Evolutionary conservation across 2,797 vertebrate genomes (phyloP).

Genomic region (Poecilia gillii): DNA sequence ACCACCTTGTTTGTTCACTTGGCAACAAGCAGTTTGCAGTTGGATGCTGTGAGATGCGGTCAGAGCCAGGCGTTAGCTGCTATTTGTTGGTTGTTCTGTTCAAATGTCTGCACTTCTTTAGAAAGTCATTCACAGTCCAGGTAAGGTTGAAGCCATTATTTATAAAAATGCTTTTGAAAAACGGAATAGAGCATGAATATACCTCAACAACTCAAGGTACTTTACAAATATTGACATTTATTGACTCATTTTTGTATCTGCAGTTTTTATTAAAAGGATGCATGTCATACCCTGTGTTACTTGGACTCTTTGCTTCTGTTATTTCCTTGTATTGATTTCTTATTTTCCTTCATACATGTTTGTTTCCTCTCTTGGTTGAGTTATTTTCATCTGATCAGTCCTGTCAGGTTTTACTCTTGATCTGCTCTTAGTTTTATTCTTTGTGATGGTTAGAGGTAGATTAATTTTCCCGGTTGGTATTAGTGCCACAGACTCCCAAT

Average conservation of each 20-base stretch:
- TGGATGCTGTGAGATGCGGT: slow-evolving; percentile 31
- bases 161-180: neutral
- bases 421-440: too few species aligned
- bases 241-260: slow-evolving; percentile 10
- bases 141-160: neutral
- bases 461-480: too few species aligned
- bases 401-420: too few species aligned
- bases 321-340: too few species aligned
- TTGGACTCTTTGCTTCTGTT: too few species aligned
- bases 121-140: neutral
- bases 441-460: too few species aligned
- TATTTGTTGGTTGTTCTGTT: slow-evolving; percentile 39
- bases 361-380: neutral
- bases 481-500: neutral
- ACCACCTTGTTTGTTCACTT: slow-evolving; percentile 47
- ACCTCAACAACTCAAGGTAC: neutral
- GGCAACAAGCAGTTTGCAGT: slow-evolving; percentile 33
- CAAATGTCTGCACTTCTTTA: slow-evolving; percentile 32
- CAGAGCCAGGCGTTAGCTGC: slow-evolving; percentile 33
- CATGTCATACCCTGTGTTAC: neutral
- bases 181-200: neutral
- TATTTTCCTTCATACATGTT: neutral
- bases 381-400: too few species aligned
- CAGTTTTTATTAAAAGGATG: neutral
- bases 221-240: slow-evolving; percentile 15